Evolutionary conservation across 2,797 vertebrate genomes (phyloP), one percentile per base, ranked within the genome.

Genomic region (Mormyrops boulengeri): DNA sequence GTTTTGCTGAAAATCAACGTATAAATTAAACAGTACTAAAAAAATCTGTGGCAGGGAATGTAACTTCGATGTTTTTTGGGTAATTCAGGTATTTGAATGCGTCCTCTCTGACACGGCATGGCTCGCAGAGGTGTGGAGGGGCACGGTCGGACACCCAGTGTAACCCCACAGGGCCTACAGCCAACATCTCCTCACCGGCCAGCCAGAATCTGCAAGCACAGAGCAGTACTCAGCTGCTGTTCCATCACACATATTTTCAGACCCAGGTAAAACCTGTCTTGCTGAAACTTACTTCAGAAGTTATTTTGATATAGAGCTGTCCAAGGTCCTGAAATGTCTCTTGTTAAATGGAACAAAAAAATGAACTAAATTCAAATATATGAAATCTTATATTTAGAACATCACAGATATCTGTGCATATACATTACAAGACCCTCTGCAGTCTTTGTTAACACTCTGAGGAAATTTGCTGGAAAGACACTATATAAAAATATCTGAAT

Each of bases 311-410:
- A 47, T 55, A 5, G 88, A 82, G 49, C 88, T 89, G 49, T 89
- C 88, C 88, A 4, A 41, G 69, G 88, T 89, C 19, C 88, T 89
- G 88, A 89, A 89, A 80, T 55, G 14, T 60, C 41, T 12, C 55
- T n/a, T 66, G 6, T 14, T 3, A 5, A 19, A 22, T 0, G 26
- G 41, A 84, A 84, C 4, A 77, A 41, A 12, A 19, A 77, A 41
- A 17, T 14, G 34, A 77, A 41, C 30, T 77, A 77, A 77, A 77
- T 41, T 41, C 34, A 41, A 41, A 26, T 44, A 41, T 77, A 77
- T 77, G 38, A 44, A 77, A 38, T 34, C 6, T 14, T 41, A 77
- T 38, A 44, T 17, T 41, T 41, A 44, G 30, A 77, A 77, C 34
- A 77, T 77, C 12, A 38, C 34, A 19, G 14, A 77, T 77, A 19